phyloP scores from a whole-genome alignment of 2,888 invertebrate species.

The Diarsia mendica region DNA sequence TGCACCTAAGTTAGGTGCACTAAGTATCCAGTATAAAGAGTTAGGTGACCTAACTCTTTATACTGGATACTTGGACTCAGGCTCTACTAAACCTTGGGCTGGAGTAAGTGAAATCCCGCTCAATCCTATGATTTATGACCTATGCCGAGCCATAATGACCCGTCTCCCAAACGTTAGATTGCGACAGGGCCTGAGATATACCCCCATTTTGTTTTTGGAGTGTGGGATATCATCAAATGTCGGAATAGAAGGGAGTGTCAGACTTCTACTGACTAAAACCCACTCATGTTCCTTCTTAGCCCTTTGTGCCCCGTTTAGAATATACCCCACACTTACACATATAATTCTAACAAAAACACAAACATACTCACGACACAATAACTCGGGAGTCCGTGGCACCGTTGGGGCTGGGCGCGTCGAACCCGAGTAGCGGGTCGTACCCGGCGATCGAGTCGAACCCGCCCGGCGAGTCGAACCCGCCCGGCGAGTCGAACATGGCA shows the following conservation, averaged over 20 bases:
- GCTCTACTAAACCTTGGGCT: not conserved
- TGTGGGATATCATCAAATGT: no score
- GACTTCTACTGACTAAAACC: no score
- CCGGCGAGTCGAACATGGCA: constrained; percentile 16
- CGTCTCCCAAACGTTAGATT: not conserved
- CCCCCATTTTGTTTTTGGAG: no score
- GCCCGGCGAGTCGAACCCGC: constrained; percentile 26
- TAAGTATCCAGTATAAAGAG: no score
- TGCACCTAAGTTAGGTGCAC: no score
- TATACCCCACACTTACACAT: not conserved
- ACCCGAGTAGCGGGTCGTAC: constrained; percentile 38
- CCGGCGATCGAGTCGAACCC: constrained; percentile 67
- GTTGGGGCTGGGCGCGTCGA: constrained; percentile 78
- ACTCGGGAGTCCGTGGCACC: constrained; percentile 82
- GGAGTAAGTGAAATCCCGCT: not conserved
- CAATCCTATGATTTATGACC: no score
- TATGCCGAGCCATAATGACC: not conserved
- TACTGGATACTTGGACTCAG: no score
- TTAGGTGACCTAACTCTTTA: no score
- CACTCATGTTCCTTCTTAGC: no score
- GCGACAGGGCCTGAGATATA: not conserved
- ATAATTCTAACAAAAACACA: not conserved
- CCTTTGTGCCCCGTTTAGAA: no score
- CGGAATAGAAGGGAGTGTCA: no score
- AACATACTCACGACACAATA: constrained; percentile 79